These are phyloP conservation scores for Agonopterix arenella DNA, from an alignment of 2,888 invertebrate genomes.

Conservation along the genomic window DNA sequence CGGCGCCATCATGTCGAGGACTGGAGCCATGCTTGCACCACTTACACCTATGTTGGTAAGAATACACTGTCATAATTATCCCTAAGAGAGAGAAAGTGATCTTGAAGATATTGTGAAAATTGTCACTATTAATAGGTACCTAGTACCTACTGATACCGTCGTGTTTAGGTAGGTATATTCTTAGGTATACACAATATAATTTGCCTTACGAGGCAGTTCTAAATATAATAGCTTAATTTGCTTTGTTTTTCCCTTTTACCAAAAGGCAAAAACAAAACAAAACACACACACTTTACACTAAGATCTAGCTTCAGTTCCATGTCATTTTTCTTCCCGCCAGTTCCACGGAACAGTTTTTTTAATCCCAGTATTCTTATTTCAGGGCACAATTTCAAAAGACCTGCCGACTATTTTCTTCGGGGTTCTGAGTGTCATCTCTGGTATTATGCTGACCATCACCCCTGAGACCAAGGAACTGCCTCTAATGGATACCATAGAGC, in stretches of 20 bases:
- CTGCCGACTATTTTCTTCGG: constrained; percentile 63
- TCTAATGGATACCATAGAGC: constrained; percentile 52
- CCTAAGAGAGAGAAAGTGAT: not conserved
- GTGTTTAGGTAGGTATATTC: not conserved
- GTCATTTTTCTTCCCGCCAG: too few relatives aligned
- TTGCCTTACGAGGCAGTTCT: not conserved
- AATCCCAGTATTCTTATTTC: constrained; percentile 18
- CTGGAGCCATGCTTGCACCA: constrained; percentile 80
- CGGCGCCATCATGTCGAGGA: constrained; percentile 75
- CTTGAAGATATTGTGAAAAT: too few relatives aligned
- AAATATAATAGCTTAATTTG: not conserved
- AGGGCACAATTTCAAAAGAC: constrained; percentile 51
- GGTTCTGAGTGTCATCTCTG: constrained; percentile 40
- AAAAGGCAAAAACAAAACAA: too few relatives aligned
- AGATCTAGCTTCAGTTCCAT: too few relatives aligned
- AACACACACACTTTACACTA: too few relatives aligned
- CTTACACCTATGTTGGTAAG: constrained; percentile 75
- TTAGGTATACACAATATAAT: not conserved
- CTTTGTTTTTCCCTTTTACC: not conserved
- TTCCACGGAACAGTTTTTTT: too few relatives aligned
- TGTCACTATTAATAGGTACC: not conserved
- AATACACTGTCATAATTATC: not conserved
- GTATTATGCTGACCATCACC: constrained; percentile 37
- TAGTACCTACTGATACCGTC: not conserved
- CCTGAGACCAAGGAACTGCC: constrained; percentile 55